phyloP scores from a whole-genome alignment of 2,113 vertebrate genomes.

The Neogale vison region DNA sequence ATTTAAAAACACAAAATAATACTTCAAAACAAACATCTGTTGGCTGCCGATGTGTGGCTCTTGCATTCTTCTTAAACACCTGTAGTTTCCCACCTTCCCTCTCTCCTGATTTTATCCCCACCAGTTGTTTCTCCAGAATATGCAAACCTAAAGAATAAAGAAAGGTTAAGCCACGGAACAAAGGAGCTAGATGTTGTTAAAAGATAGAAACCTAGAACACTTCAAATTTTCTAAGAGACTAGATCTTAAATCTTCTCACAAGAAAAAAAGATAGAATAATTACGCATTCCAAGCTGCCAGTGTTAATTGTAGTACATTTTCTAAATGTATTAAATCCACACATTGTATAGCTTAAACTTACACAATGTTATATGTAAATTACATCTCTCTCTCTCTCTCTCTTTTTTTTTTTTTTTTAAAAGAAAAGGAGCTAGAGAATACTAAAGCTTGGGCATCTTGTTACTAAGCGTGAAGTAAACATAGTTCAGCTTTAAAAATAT shows the following conservation, averaged over 20 bases:
- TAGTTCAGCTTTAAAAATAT: neutral
- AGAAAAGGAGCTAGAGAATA: neutral
- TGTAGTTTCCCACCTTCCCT: neutral
- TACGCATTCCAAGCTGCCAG: neutral
- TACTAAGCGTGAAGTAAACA: neutral
- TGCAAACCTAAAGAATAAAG: neutral
- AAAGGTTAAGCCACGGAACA: neutral
- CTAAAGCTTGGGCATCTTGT: neutral
- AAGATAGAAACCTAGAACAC: neutral
- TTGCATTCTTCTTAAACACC: neutral
- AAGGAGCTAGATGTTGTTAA: neutral
- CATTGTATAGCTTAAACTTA: neutral
- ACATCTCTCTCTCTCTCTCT: neutral
- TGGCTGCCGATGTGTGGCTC: neutral
- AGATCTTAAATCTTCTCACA: neutral
- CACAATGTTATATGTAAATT: neutral
- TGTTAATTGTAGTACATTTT: neutral
- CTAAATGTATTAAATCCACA: neutral
- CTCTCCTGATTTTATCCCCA: neutral
- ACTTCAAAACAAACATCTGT: neutral
- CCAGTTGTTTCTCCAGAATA: conserved; percentile 25
- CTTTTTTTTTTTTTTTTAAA: too few relatives aligned
- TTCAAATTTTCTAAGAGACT: neutral
- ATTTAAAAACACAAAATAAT: neutral
- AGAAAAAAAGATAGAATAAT: neutral